These are phyloP conservation scores for Mizuhopecten yessoensis DNA, from an alignment of 1,140 invertebrate species.

Conservation along the genomic window DNA sequence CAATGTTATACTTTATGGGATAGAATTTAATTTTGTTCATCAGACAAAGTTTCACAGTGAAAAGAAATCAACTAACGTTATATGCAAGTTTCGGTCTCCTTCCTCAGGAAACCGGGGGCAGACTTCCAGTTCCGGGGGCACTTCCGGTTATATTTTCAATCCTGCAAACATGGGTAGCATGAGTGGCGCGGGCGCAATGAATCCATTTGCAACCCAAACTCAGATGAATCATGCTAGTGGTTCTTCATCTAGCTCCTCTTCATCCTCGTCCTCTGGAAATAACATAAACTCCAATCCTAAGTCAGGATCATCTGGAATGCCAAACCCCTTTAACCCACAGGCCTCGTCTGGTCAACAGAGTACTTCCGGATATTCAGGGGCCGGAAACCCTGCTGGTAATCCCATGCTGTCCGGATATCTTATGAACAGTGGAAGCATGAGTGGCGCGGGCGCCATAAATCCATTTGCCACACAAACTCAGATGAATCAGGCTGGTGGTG, in stretches of 20 bases:
- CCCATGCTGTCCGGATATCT: no score
- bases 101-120: background rate
- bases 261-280: background rate
- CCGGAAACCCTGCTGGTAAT: background rate
- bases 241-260: background rate
- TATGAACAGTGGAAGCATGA: background rate
- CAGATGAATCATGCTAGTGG: slow-evolving; percentile 43
- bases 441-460: slow-evolving; percentile 27
- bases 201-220: slow-evolving; percentile 45
- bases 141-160: background rate
- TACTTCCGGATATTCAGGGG: background rate
- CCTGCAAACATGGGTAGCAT: background rate
- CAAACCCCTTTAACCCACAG: slow-evolving; percentile 21
- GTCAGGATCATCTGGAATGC: no score
- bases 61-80: background rate
- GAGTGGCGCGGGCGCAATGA: background rate
- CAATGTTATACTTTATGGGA: no score
- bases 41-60: no score
- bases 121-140: background rate
- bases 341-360: background rate
- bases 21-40: no score
- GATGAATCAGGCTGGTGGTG: slow-evolving; percentile 36
- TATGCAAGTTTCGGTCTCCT: slow-evolving; percentile 25
- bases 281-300: background rate
- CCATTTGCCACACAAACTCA: slow-evolving; percentile 44